These are phyloP conservation scores for Herpailurus yagouaroundi DNA, from an alignment of 2,113 vertebrate species.

Conservation along the genomic window DNA sequence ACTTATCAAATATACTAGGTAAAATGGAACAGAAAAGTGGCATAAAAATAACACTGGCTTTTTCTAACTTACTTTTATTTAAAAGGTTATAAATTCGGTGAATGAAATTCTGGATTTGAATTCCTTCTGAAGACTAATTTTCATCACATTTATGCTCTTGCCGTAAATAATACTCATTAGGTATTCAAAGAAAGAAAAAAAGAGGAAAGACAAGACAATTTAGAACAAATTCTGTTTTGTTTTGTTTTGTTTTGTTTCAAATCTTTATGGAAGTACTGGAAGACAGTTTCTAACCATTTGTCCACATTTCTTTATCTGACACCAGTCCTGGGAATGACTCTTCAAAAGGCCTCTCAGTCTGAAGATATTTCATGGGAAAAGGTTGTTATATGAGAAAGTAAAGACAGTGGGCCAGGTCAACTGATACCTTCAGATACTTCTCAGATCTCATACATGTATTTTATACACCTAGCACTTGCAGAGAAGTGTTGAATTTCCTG, in stretches of 20 bases:
- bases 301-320: not conserved
- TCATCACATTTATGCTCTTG: not conserved
- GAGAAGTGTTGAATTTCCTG: not conserved
- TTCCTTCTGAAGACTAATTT: not conserved
- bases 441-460: not conserved
- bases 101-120: not conserved
- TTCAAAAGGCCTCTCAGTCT: not conserved
- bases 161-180: not conserved
- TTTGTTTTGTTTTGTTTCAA: not conserved
- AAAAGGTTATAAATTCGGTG: not conserved
- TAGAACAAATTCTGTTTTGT: not conserved
- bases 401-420: not conserved
- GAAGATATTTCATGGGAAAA: not conserved
- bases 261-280: not conserved
- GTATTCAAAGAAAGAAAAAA: not conserved
- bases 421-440: not conserved
- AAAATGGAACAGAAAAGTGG: not conserved
- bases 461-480: not conserved
- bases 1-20: not conserved
- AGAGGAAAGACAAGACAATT: not conserved
- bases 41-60: not conserved
- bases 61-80: not conserved
- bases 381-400: not conserved
- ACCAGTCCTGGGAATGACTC: not conserved
- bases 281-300: not conserved